These are phyloP conservation scores for Oostethus manadensis DNA, from an alignment of 2,113 vertebrate species.

Conservation along the genomic window DNA sequence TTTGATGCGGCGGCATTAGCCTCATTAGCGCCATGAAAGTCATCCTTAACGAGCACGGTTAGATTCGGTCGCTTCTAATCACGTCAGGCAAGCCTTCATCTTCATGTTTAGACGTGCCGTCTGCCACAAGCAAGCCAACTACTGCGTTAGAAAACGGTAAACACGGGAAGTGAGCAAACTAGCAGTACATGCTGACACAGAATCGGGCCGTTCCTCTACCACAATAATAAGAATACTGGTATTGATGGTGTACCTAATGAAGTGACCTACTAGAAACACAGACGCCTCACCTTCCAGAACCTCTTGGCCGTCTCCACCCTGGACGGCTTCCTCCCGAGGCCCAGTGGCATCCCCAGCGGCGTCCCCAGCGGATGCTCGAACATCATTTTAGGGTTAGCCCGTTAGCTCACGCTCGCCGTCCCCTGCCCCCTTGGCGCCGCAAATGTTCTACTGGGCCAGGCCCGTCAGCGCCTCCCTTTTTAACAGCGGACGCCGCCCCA, in stretches of 20 bases:
- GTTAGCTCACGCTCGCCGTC: background rate
- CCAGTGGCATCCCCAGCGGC: constrained; percentile 37
- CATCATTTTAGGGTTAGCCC: constrained; percentile 34
- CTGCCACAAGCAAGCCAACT: too few species aligned
- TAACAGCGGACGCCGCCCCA: constrained; percentile 44
- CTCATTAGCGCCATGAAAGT: background rate
- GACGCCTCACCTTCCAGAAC: constrained; percentile 84
- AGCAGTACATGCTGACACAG: too few species aligned
- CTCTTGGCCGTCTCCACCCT: constrained; percentile 80
- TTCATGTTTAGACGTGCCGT: too few species aligned
- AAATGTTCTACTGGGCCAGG: constrained; percentile 12
- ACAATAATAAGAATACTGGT: background rate
- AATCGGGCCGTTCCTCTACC: too few species aligned
- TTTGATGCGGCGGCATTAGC: background rate
- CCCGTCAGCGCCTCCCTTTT: constrained; percentile 16
- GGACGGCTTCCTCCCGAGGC: constrained; percentile 75
- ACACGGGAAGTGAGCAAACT: too few species aligned
- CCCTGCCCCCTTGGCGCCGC: background rate
- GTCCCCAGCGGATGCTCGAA: constrained; percentile 48
- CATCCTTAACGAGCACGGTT: too few species aligned
- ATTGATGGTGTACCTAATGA: background rate
- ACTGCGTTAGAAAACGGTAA: too few species aligned
- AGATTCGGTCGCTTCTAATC: too few species aligned
- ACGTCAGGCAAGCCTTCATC: too few species aligned
- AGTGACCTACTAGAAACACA: background rate